Evolutionary conservation across 1,140 invertebrate genomes (phyloP).

Genomic region (Polypedilum vanderplanki): DNA sequence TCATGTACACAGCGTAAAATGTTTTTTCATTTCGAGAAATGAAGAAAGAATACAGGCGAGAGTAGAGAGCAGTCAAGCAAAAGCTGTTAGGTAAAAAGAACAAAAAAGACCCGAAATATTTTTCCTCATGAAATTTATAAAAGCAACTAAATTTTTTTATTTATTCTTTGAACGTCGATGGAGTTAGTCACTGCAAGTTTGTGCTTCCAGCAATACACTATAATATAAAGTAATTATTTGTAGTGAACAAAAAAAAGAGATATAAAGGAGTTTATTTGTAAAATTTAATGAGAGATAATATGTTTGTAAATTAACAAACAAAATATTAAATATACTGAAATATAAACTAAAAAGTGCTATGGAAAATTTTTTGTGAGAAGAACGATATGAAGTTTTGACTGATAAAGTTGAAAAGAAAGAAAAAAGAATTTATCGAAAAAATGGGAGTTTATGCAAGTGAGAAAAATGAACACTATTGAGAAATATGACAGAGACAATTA

Average conservation of each 20-base stretch:
- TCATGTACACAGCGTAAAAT: background rate
- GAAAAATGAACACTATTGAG: background rate
- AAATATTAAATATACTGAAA: background rate
- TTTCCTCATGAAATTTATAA: constrained; percentile 7
- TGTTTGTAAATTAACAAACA: background rate
- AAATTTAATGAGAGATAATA: background rate
- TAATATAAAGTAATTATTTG: constrained; percentile 21
- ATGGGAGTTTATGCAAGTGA: background rate
- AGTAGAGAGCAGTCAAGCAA: background rate
- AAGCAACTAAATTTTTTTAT: background rate
- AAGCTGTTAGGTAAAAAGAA: constrained; percentile 11
- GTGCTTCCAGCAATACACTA: background rate
- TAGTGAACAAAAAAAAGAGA: background rate
- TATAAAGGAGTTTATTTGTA: background rate
- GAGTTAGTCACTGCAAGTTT: constrained; percentile 11
- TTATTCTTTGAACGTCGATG: constrained; percentile 21
- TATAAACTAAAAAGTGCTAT: background rate
- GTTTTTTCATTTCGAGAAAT: background rate
- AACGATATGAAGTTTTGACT: background rate
- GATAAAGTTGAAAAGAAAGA: background rate
- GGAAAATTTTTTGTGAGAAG: background rate
- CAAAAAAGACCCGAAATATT: constrained; percentile 1
- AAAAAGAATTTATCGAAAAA: constrained; percentile 19
- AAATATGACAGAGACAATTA: background rate
- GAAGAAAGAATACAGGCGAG: background rate